Evolutionary conservation across 2,888 invertebrate genomes (phyloP).

Genomic region (Diaphora mendica): DNA sequence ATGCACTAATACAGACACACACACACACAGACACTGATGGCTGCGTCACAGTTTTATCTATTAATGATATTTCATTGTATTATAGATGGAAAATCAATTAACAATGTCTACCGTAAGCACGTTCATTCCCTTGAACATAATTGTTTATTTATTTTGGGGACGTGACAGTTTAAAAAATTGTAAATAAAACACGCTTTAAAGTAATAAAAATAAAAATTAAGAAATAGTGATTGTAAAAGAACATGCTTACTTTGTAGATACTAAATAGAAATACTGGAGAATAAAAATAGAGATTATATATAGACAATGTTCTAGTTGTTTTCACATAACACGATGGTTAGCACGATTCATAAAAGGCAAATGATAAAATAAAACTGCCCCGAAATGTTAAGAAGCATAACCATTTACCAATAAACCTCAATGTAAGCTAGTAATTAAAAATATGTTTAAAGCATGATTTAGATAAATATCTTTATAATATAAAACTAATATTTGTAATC

Average conservation of each 20-base stretch:
- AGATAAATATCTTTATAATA: background rate
- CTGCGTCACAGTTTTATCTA: too few relatives aligned
- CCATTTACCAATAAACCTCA: constrained; percentile 12
- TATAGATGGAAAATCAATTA: too few relatives aligned
- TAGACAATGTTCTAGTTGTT: background rate
- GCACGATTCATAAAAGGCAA: background rate
- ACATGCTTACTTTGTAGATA: background rate
- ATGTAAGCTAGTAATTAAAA: constrained; percentile 6
- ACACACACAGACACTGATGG: too few relatives aligned
- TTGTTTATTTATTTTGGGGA: too few relatives aligned
- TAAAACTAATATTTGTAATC: background rate
- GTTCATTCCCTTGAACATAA: too few relatives aligned
- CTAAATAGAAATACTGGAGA: background rate
- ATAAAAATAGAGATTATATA: background rate
- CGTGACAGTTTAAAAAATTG: too few relatives aligned
- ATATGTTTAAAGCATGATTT: constrained; percentile 12
- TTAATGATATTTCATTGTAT: too few relatives aligned
- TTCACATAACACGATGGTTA: background rate
- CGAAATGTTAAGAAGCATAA: constrained; percentile 14
- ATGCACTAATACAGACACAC: too few relatives aligned
- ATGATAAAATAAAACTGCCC: constrained; percentile 1
- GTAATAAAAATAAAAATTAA: background rate
- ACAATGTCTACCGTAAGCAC: too few relatives aligned
- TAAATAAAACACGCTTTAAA: background rate
- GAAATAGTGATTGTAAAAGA: background rate